Percentiles rank a stretch among this genome's conserved stretches.
These are phyloP conservation scores for Eriosoma lanigerum DNA, from an alignment of 1,140 invertebrate genomes.

Conservation along the genomic window DNA sequence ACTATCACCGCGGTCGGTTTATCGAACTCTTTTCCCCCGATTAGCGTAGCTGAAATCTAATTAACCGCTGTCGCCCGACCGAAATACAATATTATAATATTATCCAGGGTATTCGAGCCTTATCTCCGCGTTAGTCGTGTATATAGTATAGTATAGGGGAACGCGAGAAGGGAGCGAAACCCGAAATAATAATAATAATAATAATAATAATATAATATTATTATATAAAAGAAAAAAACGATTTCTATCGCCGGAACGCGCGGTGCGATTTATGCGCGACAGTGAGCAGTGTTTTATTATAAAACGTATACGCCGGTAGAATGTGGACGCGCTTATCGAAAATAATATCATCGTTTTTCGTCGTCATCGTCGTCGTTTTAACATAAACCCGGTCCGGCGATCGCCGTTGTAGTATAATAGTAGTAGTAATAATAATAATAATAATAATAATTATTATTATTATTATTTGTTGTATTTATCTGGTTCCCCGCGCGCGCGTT, in stretches of 20 bases:
- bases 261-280: slow-evolving; percentile 2
- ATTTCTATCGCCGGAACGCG: not conserved
- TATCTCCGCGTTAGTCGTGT: not conserved
- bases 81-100: not conserved
- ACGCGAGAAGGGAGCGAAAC: not conserved
- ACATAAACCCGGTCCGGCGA: not conserved
- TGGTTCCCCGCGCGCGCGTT: not conserved
- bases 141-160: not conserved
- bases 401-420: too few relatives aligned
- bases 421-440: too few relatives aligned
- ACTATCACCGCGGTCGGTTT: too few relatives aligned
- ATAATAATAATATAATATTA: not conserved
- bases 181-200: slow-evolving; percentile 26
- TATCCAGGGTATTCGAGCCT: not conserved
- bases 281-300: too few relatives aligned
- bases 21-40: too few relatives aligned
- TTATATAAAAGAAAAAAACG: not conserved
- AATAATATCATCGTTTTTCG: slow-evolving; percentile 13
- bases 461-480: not conserved
- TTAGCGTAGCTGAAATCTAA: not conserved
- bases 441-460: not conserved
- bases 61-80: not conserved
- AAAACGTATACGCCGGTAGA: not conserved
- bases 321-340: not conserved
- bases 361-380: not conserved